phyloP scores from a whole-genome alignment of 1,140 invertebrate species.

The Hyles vespertilio region DNA sequence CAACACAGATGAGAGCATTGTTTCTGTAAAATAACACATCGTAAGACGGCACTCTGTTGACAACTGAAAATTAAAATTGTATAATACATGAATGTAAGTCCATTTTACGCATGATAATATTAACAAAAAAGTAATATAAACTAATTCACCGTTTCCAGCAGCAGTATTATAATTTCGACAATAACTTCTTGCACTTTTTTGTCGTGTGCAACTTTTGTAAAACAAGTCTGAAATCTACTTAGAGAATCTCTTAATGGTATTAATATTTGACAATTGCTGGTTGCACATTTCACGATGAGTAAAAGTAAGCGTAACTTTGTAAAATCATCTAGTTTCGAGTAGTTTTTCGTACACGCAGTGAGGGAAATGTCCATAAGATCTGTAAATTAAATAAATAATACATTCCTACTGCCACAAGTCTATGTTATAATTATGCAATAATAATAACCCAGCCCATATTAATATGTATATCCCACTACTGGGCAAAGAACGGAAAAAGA shows the following conservation, averaged over 20 bases:
- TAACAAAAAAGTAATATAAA: conserved; percentile 8
- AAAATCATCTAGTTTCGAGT: conserved; percentile 46
- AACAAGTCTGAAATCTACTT: conserved; percentile 39
- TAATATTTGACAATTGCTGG: conserved; percentile 43
- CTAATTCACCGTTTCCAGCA: conserved; percentile 48
- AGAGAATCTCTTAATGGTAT: conserved; percentile 43
- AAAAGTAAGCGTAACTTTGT: conserved; percentile 48
- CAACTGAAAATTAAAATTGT: conserved; percentile 38
- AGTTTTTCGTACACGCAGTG: conserved; percentile 32
- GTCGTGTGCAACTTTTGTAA: conserved; percentile 36
- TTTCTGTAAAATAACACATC: conserved; percentile 54
- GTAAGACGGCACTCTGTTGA: conserved; percentile 43
- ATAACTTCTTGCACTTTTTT: conserved; percentile 57
- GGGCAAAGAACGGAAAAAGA: no score
- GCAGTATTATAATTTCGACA: conserved; percentile 46
- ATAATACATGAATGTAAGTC: background rate
- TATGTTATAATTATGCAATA: background rate
- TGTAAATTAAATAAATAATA: conserved; percentile 31
- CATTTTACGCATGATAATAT: background rate
- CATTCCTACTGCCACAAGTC: background rate
- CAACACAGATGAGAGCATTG: conserved; percentile 37
- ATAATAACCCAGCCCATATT: no score
- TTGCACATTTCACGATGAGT: conserved; percentile 47
- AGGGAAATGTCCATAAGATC: conserved; percentile 49
- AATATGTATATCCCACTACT: no score